phyloP scores from a whole-genome alignment of 2,113 vertebrate genomes.

The Eidolon helvum region DNA sequence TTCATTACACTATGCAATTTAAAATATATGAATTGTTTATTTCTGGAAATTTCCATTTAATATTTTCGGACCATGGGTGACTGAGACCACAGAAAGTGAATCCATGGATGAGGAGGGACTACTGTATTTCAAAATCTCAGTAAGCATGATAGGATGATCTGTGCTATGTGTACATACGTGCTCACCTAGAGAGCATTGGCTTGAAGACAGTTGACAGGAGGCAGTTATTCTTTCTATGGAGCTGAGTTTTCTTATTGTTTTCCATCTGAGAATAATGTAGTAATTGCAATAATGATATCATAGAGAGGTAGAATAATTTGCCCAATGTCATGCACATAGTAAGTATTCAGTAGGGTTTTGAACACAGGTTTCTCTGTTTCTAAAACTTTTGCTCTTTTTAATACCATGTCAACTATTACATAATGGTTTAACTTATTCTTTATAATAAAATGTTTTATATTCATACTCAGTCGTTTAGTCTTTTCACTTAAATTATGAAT shows the following conservation, averaged over 20 bases:
- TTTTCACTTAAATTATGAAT: slow-evolving; percentile 1
- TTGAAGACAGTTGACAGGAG: not conserved
- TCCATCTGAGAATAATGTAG: not conserved
- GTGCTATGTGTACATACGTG: not conserved
- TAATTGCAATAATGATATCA: not conserved
- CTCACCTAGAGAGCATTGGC: not conserved
- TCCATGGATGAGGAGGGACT: not conserved
- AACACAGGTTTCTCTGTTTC: not conserved
- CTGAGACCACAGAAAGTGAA: not conserved
- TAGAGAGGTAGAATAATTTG: not conserved
- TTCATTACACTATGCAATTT: not conserved
- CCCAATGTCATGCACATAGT: not conserved
- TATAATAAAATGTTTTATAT: not conserved
- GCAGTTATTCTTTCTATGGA: not conserved
- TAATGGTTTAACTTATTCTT: slow-evolving; percentile 1
- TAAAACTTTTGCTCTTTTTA: not conserved
- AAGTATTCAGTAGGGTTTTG: not conserved
- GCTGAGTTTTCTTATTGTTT: not conserved
- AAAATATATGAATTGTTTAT: not conserved
- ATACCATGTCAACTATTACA: not conserved
- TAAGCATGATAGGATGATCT: not conserved
- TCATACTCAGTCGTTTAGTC: not conserved
- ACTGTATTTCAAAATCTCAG: not conserved
- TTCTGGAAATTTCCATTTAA: not conserved
- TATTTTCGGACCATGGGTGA: not conserved